Evolutionary conservation across 1,140 invertebrate genomes (phyloP).

Genomic region (Gryllus bimaculatus): DNA sequence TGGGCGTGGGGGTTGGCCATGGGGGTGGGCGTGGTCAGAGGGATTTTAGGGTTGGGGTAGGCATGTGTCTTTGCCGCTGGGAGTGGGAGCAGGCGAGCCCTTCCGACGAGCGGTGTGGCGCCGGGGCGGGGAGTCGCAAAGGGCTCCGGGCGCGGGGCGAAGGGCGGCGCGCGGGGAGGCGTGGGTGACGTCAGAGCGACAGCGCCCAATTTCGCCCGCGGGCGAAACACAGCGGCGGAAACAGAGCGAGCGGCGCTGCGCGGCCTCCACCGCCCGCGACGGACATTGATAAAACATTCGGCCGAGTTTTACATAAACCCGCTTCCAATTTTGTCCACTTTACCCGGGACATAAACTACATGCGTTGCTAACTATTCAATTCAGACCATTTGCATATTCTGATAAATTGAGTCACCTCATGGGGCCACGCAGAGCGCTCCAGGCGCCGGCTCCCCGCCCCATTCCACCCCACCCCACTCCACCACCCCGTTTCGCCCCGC

Average conservation of each 20-base stretch:
- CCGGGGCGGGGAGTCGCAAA: no score
- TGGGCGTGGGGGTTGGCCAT: no score
- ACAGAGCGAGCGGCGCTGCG: background rate
- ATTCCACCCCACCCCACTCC: background rate
- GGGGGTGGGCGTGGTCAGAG: no score
- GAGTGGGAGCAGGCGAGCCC: no score
- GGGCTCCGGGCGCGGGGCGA: no score
- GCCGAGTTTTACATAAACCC: background rate
- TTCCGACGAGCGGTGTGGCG: no score
- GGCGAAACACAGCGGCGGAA: background rate
- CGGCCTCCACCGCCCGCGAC: background rate
- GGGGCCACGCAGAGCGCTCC: background rate
- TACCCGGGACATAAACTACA: background rate
- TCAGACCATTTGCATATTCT: background rate
- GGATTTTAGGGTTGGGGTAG: no score
- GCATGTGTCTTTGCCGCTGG: no score
- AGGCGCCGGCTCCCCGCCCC: background rate
- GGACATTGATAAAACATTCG: background rate
- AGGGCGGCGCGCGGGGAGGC: no score
- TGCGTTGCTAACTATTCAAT: slow-evolving; percentile 4
- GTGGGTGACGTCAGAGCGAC: background rate
- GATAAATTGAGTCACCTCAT: background rate
- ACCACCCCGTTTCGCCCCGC: background rate
- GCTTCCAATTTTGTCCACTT: background rate
- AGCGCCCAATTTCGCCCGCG: background rate